Evolutionary conservation across 2,888 invertebrate species (phyloP).

Genomic region (Plutella xylostella): DNA sequence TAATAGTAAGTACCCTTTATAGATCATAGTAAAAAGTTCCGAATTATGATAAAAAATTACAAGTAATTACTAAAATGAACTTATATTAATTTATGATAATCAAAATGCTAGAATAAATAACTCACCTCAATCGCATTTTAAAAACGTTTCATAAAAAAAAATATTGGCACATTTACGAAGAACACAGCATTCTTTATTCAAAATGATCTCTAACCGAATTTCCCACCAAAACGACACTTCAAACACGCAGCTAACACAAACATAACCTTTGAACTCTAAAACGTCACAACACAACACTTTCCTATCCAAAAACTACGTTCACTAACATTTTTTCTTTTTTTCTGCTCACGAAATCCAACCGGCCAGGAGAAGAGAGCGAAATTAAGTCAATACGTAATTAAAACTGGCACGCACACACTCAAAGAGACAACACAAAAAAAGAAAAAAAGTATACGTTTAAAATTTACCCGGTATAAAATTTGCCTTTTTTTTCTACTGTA

Average conservation of each 20-base stretch:
- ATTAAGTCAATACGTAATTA: constrained; percentile 72
- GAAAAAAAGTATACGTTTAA: constrained; percentile 71
- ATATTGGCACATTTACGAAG: too few species aligned
- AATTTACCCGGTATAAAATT: constrained; percentile 69
- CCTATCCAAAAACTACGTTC: neutral
- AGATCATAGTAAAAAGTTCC: too few species aligned
- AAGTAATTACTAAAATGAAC: too few species aligned
- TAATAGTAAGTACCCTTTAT: too few species aligned
- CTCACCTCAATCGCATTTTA: too few species aligned
- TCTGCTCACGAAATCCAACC: constrained; percentile 4
- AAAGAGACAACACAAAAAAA: constrained; percentile 67
- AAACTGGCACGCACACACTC: constrained; percentile 65
- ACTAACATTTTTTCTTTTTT: too few species aligned
- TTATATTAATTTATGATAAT: too few species aligned
- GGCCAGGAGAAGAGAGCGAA: constrained; percentile 47
- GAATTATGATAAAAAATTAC: too few species aligned
- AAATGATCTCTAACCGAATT: too few species aligned
- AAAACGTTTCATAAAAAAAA: too few species aligned
- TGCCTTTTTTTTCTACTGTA: constrained; percentile 63
- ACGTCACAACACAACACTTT: constrained; percentile 25
- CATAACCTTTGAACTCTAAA: constrained; percentile 35
- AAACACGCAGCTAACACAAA: constrained; percentile 22
- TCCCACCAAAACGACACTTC: constrained; percentile 35
- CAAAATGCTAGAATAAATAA: too few species aligned
- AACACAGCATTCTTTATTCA: too few species aligned